Base-by-base conservation (phyloP, 2,888 invertebrate species). In the Meloe dianella region DNA sequence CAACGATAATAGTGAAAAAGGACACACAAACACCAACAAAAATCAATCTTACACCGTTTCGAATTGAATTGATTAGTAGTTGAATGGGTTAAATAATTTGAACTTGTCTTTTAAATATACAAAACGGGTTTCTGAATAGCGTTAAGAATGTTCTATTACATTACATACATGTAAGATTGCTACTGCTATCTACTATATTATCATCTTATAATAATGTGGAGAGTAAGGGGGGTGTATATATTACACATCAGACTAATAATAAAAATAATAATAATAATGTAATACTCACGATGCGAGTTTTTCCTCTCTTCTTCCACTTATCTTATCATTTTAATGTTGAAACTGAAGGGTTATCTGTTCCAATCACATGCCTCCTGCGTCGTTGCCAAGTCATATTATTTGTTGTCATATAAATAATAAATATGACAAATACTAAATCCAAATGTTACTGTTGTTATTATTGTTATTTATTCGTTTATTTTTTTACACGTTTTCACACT, bases 331-430 rank as follows among this genome's bases (percentile, higher is more conserved):
- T 14, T 73, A 74, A 73, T 68, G 75, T 77, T 77, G 73, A 74
- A 77, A 77, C 72, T 66, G 73, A 71, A 73, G 64, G 65, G 79
- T 78, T 79, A 80, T 80, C 80, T 80, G 79, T 73, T 70, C 74
- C 75, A 77, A 79, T 79, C 80, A 76, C 77, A 78, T 76, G 78
- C 71, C 70, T 73, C 75, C 78, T 74, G 71, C 41, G 41, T 41
- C 73, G 79, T 81, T 80, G 79, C 78, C 80, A 79, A 74, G 76
- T 75, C 70, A 59, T 32, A 62, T 56, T 56, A 51, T 38, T 20
- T 20, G 20, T 47, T 47, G 35, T 35, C 35, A 35, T 9, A 47
- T 47, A 9, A 47, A 47, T 47, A 47, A 7, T 20, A 8, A 20
- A 47, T 47, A 12, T 35, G 20, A 47, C 20, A 20, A 47, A 47